phyloP scores from a whole-genome alignment of 2,113 vertebrate genomes.

The Nansenia antarctica region DNA sequence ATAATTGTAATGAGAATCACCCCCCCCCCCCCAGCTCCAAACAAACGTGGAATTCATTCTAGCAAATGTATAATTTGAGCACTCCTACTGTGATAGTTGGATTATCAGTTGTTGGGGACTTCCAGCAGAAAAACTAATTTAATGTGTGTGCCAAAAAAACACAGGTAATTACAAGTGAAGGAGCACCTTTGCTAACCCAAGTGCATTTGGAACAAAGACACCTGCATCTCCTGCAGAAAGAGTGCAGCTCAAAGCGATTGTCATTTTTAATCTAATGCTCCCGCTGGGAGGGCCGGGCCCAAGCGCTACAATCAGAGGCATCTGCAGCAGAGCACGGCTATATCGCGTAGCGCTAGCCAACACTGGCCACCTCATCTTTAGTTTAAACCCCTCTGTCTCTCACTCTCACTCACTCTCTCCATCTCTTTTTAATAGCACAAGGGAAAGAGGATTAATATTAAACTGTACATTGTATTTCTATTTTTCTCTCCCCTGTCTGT shows the following conservation, averaged over 20 bases:
- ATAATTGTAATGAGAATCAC: neutral
- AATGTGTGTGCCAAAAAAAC: conserved; percentile 46
- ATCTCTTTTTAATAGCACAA: too few species aligned
- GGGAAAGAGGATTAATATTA: neutral
- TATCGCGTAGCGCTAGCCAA: neutral
- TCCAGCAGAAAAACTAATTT: conserved; percentile 50
- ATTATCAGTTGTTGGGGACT: conserved; percentile 37
- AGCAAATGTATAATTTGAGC: conserved; percentile 52
- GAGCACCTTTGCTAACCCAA: conserved; percentile 43
- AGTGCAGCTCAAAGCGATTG: conserved; percentile 47
- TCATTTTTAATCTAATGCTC: conserved; percentile 51
- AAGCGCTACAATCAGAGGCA: neutral
- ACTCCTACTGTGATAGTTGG: conserved; percentile 28
- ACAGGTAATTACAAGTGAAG: conserved; percentile 59
- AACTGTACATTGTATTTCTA: too few species aligned
- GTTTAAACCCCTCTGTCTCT: too few species aligned
- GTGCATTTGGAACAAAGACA: conserved; percentile 54
- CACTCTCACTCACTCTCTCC: neutral
- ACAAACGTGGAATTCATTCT: conserved; percentile 18
- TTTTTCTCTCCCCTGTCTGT: neutral
- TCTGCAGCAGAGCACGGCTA: conserved; percentile 16
- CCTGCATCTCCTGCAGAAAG: conserved; percentile 64
- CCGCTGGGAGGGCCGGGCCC: conserved; percentile 33
- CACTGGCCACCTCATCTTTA: neutral
- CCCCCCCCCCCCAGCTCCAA: neutral